Conservation (phyloP, 2,113 vertebrate species). For the Danio rerio region DNA sequence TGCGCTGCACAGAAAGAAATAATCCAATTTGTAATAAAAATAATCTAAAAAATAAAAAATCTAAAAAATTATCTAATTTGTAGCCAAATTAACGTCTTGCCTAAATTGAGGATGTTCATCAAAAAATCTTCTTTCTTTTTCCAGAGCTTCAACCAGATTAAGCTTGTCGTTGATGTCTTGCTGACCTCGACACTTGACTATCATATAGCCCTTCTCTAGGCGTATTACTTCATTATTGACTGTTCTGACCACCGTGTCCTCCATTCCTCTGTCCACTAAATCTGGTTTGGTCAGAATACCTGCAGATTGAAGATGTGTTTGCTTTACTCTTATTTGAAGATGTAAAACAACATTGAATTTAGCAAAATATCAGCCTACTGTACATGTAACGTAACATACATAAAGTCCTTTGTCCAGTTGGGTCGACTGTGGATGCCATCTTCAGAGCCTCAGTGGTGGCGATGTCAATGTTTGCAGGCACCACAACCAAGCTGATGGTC, state of each 20-base stretch:
- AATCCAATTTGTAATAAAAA: too few relatives aligned
- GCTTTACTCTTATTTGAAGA: not conserved
- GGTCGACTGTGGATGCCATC: conserved; percentile 83
- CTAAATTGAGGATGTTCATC: conserved; percentile 72
- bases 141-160: conserved; percentile 68
- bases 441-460: conserved; percentile 83
- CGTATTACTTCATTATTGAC: conserved; percentile 67
- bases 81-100: conserved; percentile 42
- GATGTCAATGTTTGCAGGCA: conserved; percentile 84
- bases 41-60: too few relatives aligned
- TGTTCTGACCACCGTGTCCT: conserved; percentile 65
- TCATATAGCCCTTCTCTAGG: conserved; percentile 83
- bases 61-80: too few relatives aligned
- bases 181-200: conserved; percentile 82
- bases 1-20: too few relatives aligned
- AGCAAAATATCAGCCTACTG: too few relatives aligned
- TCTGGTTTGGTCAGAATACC: conserved; percentile 84
- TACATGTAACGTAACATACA: conserved; percentile 64
- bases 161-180: conserved; percentile 62
- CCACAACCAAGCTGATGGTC: conserved; percentile 82
- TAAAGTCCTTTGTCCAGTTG: conserved; percentile 78
- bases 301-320: conserved; percentile 38
- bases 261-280: conserved; percentile 78
- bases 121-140: conserved; percentile 77
- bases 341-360: not conserved